A percentile compares a stretch with the other conserved stretches of the same genome.
These are phyloP conservation scores for Sula dactylatra DNA, from an alignment of 2,113 vertebrate genomes.

Conservation along the genomic window DNA sequence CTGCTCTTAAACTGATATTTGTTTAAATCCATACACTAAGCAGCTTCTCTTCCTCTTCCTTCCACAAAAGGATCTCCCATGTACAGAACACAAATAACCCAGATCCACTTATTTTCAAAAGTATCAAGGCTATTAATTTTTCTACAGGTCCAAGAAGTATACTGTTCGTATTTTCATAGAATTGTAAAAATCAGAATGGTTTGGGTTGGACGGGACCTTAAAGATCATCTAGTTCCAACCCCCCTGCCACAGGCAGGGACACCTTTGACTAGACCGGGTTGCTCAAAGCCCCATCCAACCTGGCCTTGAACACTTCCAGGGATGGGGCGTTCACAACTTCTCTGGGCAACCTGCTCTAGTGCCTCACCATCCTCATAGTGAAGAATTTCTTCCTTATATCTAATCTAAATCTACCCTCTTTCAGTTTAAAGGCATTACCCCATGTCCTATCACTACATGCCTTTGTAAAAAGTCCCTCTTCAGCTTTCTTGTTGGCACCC, in stretches of 20 bases:
- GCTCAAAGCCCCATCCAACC: background rate
- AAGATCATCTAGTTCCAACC: background rate
- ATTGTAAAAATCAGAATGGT: background rate
- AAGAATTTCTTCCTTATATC: too few relatives aligned
- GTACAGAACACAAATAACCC: background rate
- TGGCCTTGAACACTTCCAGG: background rate
- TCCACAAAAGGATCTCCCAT: background rate
- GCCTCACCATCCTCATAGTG: background rate
- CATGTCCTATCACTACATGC: too few relatives aligned
- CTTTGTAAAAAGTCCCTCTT: too few relatives aligned
- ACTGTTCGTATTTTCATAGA: background rate
- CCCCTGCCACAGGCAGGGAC: background rate
- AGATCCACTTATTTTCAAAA: background rate
- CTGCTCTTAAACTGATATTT: background rate
- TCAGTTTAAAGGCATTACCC: too few relatives aligned
- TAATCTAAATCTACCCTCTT: too few relatives aligned
- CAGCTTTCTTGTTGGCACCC: too few relatives aligned
- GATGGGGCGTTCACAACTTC: background rate
- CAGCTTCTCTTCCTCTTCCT: background rate
- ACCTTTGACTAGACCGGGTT: background rate
- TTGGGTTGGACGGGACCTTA: background rate
- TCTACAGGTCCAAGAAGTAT: background rate
- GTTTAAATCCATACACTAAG: background rate
- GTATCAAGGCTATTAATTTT: background rate
- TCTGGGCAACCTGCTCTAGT: background rate